Base-by-base conservation (phyloP, 2,113 vertebrate genomes). In the Rattus rattus region DNA sequence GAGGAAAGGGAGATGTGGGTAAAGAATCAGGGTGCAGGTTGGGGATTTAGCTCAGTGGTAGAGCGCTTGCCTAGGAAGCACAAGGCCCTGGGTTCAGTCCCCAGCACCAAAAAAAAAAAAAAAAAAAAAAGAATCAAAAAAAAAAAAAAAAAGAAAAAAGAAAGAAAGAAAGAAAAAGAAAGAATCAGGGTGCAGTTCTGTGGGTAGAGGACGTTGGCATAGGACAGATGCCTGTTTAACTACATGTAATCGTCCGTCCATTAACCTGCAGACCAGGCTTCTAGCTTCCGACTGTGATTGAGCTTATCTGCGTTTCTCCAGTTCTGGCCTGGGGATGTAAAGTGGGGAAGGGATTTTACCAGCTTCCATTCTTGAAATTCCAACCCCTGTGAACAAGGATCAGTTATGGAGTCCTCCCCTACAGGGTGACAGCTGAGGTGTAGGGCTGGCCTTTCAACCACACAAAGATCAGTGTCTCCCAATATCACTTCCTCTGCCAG, bases 311-410 rank as follows among this genome's bases (percentile, higher is more conserved):
- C 43, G 47, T 92, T 65, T 96, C 59, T 91, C 75, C 5, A 52
- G 79, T 79, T 87, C 3, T 80, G 83, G 59, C 70, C 84, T 13
- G 28, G 52, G 19, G 65, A 72, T 80, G 26, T n/a, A 90, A 6
- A 56, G 10, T 6, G 13, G 59, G 73, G 33, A 85, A 28, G n/a
- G 22, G 30, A 11, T 49, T 54, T 95, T 80, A 59, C 87, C 54
- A 93, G 63, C 63, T 59, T 39, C 10, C 75, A 80, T 91, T 93
- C 93, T 91, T 96, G 83, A 95, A 83, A 87, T 97, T 96, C 90
- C 63, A 59, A 47, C 22, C 33, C 13, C 63, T 73, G 54, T 30
- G 93, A 94, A 92, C 24, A 43, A 67, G 77, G 80, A 65, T 91
- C 33, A 39, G 56, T 90, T 59, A 80, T 6, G 87, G 79, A 69